Base-by-base conservation (phyloP, 2,888 invertebrate species). In the Thymelicus acteon region DNA sequence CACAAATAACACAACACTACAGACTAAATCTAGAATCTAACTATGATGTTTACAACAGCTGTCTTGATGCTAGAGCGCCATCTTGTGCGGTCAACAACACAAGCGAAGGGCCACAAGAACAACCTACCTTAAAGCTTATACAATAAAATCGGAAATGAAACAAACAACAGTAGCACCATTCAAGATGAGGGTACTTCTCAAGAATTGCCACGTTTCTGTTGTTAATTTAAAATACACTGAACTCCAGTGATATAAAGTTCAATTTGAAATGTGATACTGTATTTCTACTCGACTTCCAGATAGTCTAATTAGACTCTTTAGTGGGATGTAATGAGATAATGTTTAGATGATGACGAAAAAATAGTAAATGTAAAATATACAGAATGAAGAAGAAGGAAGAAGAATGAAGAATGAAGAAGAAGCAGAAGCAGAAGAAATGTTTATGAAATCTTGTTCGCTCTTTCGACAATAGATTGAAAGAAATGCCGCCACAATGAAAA, bases 81-180 rank as follows among this genome's bases (percentile, higher is more conserved):
- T 58, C 65, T 65, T 47, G 7, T 57, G 2, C 65, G 65, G 65
- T 57, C 57, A 65, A 65, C 65, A 65, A 6, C 31, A 48, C 39
- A 8, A 24, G 4, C 8, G 52, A 12, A 40, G n/a, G 19, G n/a
- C 13, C 39, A 6, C 6, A 47, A 65, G 1, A 48, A 44, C 7
- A 31, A 44, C 13, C 19, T 13, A 24, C 44, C 13, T 19, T 54
- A 63, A 63, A 12, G 39, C 15, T 37, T 39, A 7, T 4, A 39
- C 37, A 39, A 63, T 63, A 63, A 39, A 63, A 52, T 52, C 52
- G 10, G 39, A 52, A 52, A 48, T 63, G 15, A 37, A 40, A 63
- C 39, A 39, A 63, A 52, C 52, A 39, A 7, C 24, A 24, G 52
- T 63, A 52, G 52, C 40, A 8, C 52, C 52, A 15, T 52, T 24